Evolutionary conservation across 2,888 invertebrate genomes (phyloP), one percentile per base, ranked within the genome.

Genomic region (Crocallis elinguaria): DNA sequence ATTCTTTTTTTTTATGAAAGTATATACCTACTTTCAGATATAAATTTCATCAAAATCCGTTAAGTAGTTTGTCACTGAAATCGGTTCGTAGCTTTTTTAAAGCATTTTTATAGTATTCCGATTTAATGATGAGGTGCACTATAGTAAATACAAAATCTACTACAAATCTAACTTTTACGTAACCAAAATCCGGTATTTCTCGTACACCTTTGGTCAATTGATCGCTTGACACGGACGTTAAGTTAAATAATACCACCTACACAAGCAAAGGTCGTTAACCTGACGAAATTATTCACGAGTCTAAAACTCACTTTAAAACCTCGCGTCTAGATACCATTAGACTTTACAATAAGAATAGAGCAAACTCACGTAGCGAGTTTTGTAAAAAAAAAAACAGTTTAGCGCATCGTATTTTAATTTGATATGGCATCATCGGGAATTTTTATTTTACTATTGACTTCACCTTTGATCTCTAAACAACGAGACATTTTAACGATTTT

Each of bases 351-450:
- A 66, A 72, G 70, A 71, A n/a, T 69, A 73, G 66, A 51, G 60
- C 57, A 71, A 77, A 84, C 85, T 72, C 75, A 80, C 77, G 71
- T 74, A 79, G 81, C 84, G 69, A 75, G 85, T 84, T 84, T 76
- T 64, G 71, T 72, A 66, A 68, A 74, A 67, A 71, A n/a, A n/a
- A n/a, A n/a, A n/a, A n/a, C n/a, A 61, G 65, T 67, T 67, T 66
- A 65, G 71, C 77, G 70, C 78, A 79, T 75, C 75, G 75, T 75
- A 76, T 74, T 75, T 73, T 36, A 30, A 52, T 50, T 39, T 19
- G 30, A 39, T 33, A 48, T 58, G 45, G 39, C 39, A 50, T 54
- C 50, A 57, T 27, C 44, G 30, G 11, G 36, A 19, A 21, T 23
- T 51, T 48, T 45, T 35, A 21, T 11, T 27, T 49, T 23, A 23